Conservation (phyloP, 2,797 vertebrate genomes). For the Eupleurogrammus muticus region DNA sequence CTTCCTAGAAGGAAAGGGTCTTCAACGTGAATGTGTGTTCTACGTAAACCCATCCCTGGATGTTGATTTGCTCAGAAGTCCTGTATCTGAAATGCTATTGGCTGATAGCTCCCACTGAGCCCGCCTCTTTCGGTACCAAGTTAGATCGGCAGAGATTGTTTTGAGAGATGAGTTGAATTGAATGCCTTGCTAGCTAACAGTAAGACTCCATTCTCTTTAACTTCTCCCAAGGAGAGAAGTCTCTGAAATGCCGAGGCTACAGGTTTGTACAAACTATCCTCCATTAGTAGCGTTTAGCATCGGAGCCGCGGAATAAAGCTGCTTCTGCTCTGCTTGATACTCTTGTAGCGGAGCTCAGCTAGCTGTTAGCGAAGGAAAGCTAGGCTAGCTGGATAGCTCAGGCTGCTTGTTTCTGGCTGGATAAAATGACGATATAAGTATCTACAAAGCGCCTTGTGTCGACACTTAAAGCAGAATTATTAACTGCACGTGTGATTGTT, state of each 20-base stretch:
- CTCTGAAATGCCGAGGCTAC: constrained; percentile 73
- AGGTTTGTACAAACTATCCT: constrained; percentile 68
- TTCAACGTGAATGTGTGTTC: neutral
- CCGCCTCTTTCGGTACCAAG: constrained; percentile 42
- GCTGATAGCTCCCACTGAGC: constrained; percentile 9
- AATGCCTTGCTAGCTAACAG: constrained; percentile 68
- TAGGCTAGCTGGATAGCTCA: constrained; percentile 54
- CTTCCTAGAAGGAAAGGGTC: neutral
- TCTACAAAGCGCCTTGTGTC: neutral
- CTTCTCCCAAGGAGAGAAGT: constrained; percentile 62
- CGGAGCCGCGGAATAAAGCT: neutral
- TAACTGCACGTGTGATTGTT: neutral
- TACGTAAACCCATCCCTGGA: neutral
- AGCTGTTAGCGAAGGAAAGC: constrained; percentile 44
- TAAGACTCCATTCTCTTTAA: constrained; percentile 74
- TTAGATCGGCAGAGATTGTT: constrained; percentile 80
- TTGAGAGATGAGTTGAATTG: constrained; percentile 79
- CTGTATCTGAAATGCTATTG: constrained; percentile 61
- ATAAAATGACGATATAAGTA: constrained; percentile 8
- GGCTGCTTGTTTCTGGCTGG: constrained; percentile 36
- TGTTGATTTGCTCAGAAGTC: constrained; percentile 55
- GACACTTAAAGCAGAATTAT: neutral
- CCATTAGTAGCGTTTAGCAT: neutral
- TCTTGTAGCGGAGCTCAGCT: constrained; percentile 62
- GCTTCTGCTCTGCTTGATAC: constrained; percentile 29